A percentile compares a stretch with the other conserved stretches of the same genome.
phyloP scores from a whole-genome alignment of 2,888 invertebrate genomes.

The Conchocele bisecta region DNA sequence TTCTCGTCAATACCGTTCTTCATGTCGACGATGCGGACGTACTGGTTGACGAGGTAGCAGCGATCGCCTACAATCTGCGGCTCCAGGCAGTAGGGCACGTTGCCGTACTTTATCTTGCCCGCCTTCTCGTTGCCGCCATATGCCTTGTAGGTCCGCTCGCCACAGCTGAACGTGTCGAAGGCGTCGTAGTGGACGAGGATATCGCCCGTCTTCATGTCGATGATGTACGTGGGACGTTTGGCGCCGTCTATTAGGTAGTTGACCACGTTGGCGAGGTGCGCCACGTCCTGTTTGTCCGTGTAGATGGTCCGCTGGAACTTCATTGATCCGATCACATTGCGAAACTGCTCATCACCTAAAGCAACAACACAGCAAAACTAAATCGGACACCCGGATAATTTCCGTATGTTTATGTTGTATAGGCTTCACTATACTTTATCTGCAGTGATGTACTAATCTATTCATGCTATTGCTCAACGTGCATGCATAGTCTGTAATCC shows the following conservation, averaged over 20 bases:
- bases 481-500: no score
- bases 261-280: constrained; percentile 37
- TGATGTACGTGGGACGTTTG: constrained; percentile 56
- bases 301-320: constrained; percentile 20
- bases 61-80: constrained; percentile 32
- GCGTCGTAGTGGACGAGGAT: constrained; percentile 49
- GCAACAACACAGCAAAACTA: no score
- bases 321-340: constrained; percentile 12
- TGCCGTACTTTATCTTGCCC: constrained; percentile 59
- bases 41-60: constrained; percentile 64
- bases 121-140: constrained; percentile 63
- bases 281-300: constrained; percentile 23
- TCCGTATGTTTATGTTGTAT: no score
- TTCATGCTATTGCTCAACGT: no score
- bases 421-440: no score
- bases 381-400: no score
- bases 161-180: constrained; percentile 45
- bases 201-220: constrained; percentile 60
- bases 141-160: constrained; percentile 25
- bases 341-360: constrained; percentile 11
- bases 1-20: constrained; percentile 10
- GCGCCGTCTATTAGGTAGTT: constrained; percentile 36
- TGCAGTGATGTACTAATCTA: no score
- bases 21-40: constrained; percentile 64
- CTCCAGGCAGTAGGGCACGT: constrained; percentile 44